Percentiles rank a stretch among this genome's conserved stretches.
Evolutionary conservation across 1,140 invertebrate species (phyloP).

Genomic region (Aphelenchoides fujianensis): DNA sequence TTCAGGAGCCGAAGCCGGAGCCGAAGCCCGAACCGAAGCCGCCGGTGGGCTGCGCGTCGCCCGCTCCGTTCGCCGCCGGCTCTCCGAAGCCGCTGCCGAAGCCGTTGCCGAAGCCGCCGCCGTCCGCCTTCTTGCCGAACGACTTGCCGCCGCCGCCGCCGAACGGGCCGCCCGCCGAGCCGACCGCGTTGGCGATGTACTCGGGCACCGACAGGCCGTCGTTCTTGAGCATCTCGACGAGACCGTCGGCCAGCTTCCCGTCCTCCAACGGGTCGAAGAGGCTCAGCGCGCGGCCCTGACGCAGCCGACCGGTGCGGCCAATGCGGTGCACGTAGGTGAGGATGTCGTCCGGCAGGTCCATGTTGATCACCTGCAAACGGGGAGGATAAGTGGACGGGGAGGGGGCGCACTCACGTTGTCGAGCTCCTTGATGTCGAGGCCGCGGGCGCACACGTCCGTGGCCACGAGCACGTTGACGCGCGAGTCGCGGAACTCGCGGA

Average conservation of each 20-base stretch:
- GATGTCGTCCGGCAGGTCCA: conserved; percentile 83
- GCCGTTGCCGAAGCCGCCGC: too few relatives aligned
- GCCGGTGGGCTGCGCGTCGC: too few relatives aligned
- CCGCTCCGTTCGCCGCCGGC: too few relatives aligned
- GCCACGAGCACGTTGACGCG: conserved; percentile 76
- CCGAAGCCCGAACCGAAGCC: too few relatives aligned
- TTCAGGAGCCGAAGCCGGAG: too few relatives aligned
- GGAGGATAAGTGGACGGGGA: conserved; percentile 79
- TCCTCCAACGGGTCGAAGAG: not conserved
- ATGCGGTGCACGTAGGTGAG: conserved; percentile 90
- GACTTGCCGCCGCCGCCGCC: not conserved
- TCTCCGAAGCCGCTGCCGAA: too few relatives aligned
- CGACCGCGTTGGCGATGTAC: not conserved
- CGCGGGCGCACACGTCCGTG: conserved; percentile 85
- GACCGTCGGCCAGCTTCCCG: not conserved
- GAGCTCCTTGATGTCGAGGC: conserved; percentile 85
- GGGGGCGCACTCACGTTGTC: conserved; percentile 70
- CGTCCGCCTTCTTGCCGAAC: not conserved
- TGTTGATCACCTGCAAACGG: conserved; percentile 78
- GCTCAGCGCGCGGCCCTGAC: conserved; percentile 67
- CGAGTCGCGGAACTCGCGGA: conserved; percentile 74
- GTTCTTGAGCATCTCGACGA: not conserved
- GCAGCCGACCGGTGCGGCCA: conserved; percentile 73
- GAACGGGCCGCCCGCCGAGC: not conserved
- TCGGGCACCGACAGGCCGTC: not conserved